Base-by-base conservation (phyloP, 2,888 invertebrate species). In the Mycalesis mineus region DNA sequence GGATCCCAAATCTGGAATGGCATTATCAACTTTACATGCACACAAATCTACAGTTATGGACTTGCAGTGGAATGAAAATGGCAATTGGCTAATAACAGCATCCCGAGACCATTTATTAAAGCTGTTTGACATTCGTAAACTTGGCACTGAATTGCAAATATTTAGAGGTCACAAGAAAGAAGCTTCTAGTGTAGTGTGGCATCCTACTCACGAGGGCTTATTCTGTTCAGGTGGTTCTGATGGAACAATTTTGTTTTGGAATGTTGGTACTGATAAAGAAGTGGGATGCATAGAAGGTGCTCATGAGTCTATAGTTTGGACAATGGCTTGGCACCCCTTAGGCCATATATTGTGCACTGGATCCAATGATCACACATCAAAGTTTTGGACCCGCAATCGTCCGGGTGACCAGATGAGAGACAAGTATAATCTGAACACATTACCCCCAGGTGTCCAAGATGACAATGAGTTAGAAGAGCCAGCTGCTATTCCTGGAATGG, bases 41-140 rank as follows among this genome's bases (percentile, higher is more conserved):
- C 99, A 99, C 85, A 99, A 99, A 88, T 98, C 97, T 55, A 99
- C 99, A 29, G 99, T 99, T 11, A 99, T 99, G 98, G 98, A 99
- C 81, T 92, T 99, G 28, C 97, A 98, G 83, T 99, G 99, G 99
- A 99, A 99, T 86, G 94, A 95, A 52, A 99, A 99, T 91, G 99
- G 99, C 2, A 99, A 99, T 82, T 99, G 99, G 99, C 90, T 99
- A 53, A 94, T 99, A 55, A 98, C 98, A n/a, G 98, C 98, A 0
- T 98, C 98, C 1, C 91, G 99, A 64, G 99, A 99, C 86, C 99
- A 99, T 87, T 91, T 99, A 64, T 91, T 99, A 42, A 99, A 99
- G 84, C 85, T 99, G 57, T 99, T 99, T 89, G 99, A 99, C 84
- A 94, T 99, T 68, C 92, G 99, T 60, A 98, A 99, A 89, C 91